These are phyloP conservation scores for Psittacula derbiana DNA, from an alignment of 2,797 vertebrate genomes.

Conservation along the genomic window DNA sequence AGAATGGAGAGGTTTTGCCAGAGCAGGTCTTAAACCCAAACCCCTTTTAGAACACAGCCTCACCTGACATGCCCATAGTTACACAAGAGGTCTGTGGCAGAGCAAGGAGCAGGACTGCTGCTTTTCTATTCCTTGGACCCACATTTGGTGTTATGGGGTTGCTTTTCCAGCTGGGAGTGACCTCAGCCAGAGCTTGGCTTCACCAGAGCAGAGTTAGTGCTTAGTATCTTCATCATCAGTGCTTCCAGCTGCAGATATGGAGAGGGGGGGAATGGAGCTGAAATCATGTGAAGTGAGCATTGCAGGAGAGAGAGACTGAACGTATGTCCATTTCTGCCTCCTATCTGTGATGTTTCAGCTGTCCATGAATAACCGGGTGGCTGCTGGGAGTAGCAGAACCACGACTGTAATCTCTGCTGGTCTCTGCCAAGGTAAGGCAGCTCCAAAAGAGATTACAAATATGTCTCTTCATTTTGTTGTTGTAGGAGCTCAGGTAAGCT, in stretches of 20 bases:
- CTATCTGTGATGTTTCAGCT: background rate
- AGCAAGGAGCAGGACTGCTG: background rate
- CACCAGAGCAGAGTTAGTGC: background rate
- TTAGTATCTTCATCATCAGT: background rate
- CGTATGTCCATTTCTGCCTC: background rate
- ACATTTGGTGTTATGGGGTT: fast-evolving
- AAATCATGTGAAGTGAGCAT: background rate
- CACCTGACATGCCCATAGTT: background rate
- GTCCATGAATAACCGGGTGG: background rate
- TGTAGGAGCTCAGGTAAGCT: background rate
- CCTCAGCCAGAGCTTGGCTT: background rate
- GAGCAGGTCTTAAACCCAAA: background rate
- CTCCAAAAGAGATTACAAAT: background rate
- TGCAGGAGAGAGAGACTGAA: background rate
- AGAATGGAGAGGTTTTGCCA: background rate
- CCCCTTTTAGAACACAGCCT: background rate
- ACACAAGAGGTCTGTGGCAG: background rate
- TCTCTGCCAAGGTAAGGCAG: background rate
- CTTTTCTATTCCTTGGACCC: background rate
- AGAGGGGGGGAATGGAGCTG: background rate
- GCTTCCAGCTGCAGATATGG: background rate
- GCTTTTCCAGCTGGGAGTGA: background rate
- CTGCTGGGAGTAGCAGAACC: background rate
- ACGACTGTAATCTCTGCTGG: background rate
- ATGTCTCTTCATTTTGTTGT: background rate